phyloP scores from a whole-genome alignment of 2,797 vertebrate species.

The Silurus lanzhouensis region DNA sequence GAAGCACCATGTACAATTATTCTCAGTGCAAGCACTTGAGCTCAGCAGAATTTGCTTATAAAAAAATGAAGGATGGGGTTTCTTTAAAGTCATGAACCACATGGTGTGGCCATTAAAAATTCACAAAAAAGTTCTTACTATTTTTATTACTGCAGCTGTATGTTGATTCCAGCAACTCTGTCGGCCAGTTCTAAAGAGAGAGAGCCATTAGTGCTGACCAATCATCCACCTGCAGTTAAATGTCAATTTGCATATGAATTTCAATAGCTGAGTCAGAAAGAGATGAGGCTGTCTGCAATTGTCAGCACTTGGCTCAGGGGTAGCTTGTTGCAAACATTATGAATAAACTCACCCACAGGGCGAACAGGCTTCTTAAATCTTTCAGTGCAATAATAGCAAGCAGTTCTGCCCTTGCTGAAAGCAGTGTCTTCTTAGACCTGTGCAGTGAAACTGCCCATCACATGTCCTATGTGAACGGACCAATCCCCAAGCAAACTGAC shows the following conservation, averaged over 20 bases:
- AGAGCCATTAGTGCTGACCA: background rate
- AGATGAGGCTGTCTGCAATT: background rate
- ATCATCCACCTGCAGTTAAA: background rate
- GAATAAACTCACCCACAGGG: background rate
- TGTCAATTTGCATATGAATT: slow-evolving; percentile 16
- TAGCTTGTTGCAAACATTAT: slow-evolving; percentile 7
- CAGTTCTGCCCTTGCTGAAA: slow-evolving; percentile 58
- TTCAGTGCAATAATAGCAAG: slow-evolving; percentile 56
- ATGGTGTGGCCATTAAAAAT: background rate
- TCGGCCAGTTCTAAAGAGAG: background rate
- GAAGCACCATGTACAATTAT: slow-evolving; percentile 5
- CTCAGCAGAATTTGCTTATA: background rate
- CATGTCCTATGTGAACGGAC: slow-evolving; percentile 48
- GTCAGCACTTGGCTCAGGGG: background rate
- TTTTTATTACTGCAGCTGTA: background rate
- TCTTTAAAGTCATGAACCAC: background rate
- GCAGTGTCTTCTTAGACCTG: slow-evolving; percentile 36
- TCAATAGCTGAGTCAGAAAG: slow-evolving; percentile 11
- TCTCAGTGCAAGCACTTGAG: background rate
- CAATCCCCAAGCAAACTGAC: background rate
- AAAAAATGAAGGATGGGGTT: background rate
- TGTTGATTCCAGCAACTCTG: background rate
- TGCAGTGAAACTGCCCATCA: slow-evolving; percentile 55
- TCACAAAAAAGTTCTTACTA: background rate
- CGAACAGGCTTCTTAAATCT: slow-evolving; percentile 61